phyloP scores from a whole-genome alignment of 2,113 vertebrate species.

The Gnathonemus longibarbis region DNA sequence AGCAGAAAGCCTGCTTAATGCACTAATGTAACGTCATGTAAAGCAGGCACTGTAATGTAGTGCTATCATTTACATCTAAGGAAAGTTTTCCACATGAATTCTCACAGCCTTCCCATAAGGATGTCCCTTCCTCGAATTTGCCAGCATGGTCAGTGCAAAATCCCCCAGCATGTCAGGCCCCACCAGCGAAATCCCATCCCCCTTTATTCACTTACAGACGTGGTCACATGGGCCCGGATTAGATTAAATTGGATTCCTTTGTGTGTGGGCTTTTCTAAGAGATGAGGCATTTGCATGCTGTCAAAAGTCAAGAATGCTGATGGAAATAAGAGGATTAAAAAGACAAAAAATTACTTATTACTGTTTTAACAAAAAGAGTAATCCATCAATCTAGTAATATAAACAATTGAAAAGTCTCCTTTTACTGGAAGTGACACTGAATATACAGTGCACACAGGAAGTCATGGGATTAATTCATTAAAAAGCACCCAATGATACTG shows the following conservation, averaged over 20 bases:
- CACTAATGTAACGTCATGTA: neutral
- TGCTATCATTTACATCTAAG: neutral
- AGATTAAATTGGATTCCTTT: conserved; percentile 7
- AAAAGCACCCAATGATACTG: too few species aligned
- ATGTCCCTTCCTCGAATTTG: neutral
- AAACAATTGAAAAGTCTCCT: too few species aligned
- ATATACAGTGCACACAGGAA: too few species aligned
- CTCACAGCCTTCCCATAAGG: neutral
- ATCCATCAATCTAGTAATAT: neutral
- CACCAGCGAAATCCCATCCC: conserved; percentile 26
- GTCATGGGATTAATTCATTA: too few species aligned
- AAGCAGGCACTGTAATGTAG: neutral
- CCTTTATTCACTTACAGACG: conserved; percentile 18
- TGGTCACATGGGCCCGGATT: conserved; percentile 2
- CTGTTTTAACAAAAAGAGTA: neutral
- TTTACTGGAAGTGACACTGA: too few species aligned
- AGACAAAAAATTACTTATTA: neutral
- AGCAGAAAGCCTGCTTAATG: neutral
- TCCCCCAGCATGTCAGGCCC: neutral
- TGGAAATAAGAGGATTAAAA: neutral
- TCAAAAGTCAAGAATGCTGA: neutral
- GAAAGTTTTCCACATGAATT: neutral
- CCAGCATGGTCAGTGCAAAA: neutral
- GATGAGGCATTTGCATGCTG: neutral
- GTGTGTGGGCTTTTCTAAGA: neutral